Conservation (phyloP, 2,113 vertebrate genomes). For the Syngnathus typhle region DNA sequence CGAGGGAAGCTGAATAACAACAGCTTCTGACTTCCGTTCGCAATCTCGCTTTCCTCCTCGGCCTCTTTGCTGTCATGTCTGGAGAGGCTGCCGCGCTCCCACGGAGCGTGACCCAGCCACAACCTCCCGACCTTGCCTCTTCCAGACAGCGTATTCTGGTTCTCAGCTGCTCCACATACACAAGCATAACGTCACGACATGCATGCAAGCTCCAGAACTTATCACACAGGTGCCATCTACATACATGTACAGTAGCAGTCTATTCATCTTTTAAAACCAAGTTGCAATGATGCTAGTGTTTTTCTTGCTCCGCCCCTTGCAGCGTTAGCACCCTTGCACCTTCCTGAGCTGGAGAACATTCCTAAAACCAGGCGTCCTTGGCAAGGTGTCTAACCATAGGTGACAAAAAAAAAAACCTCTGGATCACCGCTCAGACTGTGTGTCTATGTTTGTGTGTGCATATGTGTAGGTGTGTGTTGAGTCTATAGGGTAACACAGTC, state of each 20-base stretch:
- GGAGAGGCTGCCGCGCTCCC: constrained; percentile 45
- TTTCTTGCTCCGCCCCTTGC: constrained; percentile 25
- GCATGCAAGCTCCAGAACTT: neutral
- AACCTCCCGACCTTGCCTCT: constrained; percentile 63
- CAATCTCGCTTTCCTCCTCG: constrained; percentile 14
- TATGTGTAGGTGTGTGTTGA: constrained; percentile 15
- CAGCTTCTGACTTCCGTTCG: constrained; percentile 27
- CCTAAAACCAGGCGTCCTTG: constrained; percentile 55
- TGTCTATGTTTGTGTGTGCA: constrained; percentile 22
- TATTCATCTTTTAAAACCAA: constrained; percentile 6
- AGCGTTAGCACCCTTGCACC: constrained; percentile 31
- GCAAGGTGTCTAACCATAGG: constrained; percentile 46
- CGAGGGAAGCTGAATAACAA: constrained; percentile 29
- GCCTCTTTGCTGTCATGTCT: constrained; percentile 34
- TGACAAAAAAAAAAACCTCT: constrained; percentile 49
- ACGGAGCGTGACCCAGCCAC: constrained; percentile 57
- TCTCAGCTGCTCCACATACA: constrained; percentile 32
- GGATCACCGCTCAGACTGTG: constrained; percentile 22
- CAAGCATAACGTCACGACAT: neutral
- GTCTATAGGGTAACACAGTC: constrained; percentile 23
- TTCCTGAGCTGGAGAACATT: constrained; percentile 46
- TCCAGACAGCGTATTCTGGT: constrained; percentile 36
- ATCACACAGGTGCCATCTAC: neutral
- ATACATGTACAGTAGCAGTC: neutral
- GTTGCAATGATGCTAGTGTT: constrained; percentile 9